Percentiles rank a stretch among this genome's conserved stretches.
Evolutionary conservation across 2,888 invertebrate species (phyloP).

Genomic region (Metallyticus violacea): DNA sequence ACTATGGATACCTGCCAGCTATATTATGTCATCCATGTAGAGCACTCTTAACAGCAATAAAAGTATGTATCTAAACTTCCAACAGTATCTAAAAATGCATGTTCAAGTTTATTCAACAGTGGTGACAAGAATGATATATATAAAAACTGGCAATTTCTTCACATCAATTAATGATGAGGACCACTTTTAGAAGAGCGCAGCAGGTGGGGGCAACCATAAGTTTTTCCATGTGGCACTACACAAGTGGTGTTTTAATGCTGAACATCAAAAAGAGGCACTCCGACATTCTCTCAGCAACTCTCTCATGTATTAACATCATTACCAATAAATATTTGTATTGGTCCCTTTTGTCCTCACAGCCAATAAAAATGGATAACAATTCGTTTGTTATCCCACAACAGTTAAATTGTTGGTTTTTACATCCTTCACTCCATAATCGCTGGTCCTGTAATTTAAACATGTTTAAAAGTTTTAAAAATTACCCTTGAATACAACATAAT

Average conservation of each 20-base stretch:
- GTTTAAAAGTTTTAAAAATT: background rate
- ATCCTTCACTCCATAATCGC: constrained; percentile 27
- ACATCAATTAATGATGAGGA: background rate
- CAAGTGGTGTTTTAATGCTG: too few species aligned
- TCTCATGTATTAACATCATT: background rate
- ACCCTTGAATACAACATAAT: background rate
- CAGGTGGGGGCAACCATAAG: background rate
- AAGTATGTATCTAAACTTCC: background rate
- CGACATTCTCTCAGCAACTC: background rate
- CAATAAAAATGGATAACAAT: background rate
- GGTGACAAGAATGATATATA: background rate
- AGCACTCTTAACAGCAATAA: background rate
- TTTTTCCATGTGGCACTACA: background rate
- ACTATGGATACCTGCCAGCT: background rate
- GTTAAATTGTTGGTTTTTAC: constrained; percentile 25
- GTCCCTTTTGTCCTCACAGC: constrained; percentile 19
- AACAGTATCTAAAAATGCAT: background rate
- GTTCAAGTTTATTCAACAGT: background rate
- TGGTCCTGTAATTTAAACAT: constrained; percentile 9
- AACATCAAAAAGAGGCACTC: background rate
- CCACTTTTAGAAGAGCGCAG: background rate
- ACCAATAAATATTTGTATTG: constrained; percentile 6
- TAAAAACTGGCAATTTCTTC: background rate
- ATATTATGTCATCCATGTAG: background rate
- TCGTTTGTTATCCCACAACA: constrained; percentile 22